Evolutionary conservation across 2,888 invertebrate genomes (phyloP).

Genomic region (Achlya flavicornis): DNA sequence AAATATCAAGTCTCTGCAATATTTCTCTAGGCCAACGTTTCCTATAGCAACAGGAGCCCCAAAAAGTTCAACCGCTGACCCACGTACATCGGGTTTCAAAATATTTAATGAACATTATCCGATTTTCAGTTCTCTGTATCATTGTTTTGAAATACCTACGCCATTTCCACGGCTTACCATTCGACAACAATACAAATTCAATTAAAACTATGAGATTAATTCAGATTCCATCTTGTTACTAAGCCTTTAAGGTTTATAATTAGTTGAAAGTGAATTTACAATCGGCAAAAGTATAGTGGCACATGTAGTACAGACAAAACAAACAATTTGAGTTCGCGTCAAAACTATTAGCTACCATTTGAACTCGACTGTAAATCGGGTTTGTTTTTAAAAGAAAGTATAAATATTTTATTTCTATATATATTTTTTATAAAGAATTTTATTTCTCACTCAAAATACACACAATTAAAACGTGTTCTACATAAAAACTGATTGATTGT

Average conservation of each 20-base stretch:
- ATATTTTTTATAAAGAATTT: too few species aligned
- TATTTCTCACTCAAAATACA: too few species aligned
- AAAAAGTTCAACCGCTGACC: not conserved
- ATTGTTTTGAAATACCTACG: constrained; percentile 18
- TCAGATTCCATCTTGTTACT: not conserved
- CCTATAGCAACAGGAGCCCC: not conserved
- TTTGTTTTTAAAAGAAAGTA: not conserved
- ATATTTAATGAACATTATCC: constrained; percentile 28
- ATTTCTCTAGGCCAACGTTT: not conserved
- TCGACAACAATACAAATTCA: not conserved
- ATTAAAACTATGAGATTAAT: not conserved
- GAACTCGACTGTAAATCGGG: constrained; percentile 18
- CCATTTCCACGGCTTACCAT: constrained; percentile 5
- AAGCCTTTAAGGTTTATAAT: constrained; percentile 13
- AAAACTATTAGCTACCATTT: constrained; percentile 26
- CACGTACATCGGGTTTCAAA: not conserved
- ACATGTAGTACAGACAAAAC: constrained; percentile 37
- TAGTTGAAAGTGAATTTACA: constrained; percentile 11
- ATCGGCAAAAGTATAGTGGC: constrained; percentile 1
- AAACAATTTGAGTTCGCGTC: constrained; percentile 37
- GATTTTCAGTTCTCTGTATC: constrained; percentile 30
- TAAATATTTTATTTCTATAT: too few species aligned
- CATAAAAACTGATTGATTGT: too few species aligned
- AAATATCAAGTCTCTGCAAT: too few species aligned
- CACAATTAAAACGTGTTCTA: too few species aligned